Base-by-base conservation (phyloP, 2,888 invertebrate genomes). In the Chesias legatella region DNA sequence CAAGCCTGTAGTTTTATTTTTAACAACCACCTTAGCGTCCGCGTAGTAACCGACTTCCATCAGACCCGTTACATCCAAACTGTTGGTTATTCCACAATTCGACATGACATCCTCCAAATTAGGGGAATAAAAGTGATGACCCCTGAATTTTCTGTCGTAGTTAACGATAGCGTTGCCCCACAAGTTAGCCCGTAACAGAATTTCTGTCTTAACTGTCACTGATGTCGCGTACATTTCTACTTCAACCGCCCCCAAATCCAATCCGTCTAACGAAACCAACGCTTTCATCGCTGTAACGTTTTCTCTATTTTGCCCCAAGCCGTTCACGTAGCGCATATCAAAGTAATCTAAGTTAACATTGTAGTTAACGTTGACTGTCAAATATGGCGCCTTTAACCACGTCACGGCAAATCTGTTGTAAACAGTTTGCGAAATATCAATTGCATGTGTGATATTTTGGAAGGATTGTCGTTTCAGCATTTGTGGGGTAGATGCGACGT, bases 91-190 rank as follows among this genome's bases (percentile, higher is more conserved):
- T 1, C 43, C 49, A 13, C 49, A 58, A 5, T 43, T 33, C 0
- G 28, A 6, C 59, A 63, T 55, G 0, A 62, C 52, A 0, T 44
- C 48, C 2, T 45, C 37, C 6, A 62, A 26, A 28, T 53, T 49
- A 22, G 63, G 42, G 1, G 42, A 43, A 48, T 56, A 63, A 52
- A 60, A 63, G 34, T 60, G 59, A 31, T 63, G 63, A 7, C 56
- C 62, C 20, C 43, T 48, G 44, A 55, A 53, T 0, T 26, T 11
- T 0, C 30, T 31, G 1, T 17, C 23, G 30, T 59, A 64, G 42
- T 63, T 62, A 3, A 64, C 36, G 3, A 59, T 57, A 1, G 44
- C 36, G 8, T 29, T 33, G n/a, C 63, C 64, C 3, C 53, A 54
- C 1, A 63, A 23, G 21, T 29, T 52, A 8, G 56, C 61, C 22